phyloP scores from a whole-genome alignment of 2,113 vertebrate species.

The Isichthys henryi region DNA sequence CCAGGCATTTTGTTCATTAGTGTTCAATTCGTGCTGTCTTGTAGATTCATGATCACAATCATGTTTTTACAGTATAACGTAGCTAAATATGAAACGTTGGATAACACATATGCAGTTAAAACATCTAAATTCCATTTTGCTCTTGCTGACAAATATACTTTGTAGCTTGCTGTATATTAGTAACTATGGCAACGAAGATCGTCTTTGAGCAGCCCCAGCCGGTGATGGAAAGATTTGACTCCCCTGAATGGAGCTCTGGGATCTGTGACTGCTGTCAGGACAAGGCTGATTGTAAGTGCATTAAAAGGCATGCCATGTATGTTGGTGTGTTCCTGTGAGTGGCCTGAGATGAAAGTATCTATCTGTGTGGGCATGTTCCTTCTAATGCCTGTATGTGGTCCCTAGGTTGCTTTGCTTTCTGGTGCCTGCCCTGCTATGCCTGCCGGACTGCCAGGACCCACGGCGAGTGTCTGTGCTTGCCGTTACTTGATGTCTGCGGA shows the following conservation, averaged over 20 bases:
- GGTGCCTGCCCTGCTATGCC: conserved; percentile 56
- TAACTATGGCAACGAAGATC: conserved; percentile 13
- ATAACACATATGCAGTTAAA: not conserved
- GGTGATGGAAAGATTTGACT: not conserved
- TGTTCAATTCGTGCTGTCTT: not conserved
- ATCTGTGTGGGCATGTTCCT: not conserved
- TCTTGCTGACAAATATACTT: not conserved
- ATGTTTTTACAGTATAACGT: not conserved
- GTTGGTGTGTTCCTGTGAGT: not conserved
- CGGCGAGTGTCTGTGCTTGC: conserved; percentile 59
- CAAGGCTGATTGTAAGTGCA: conserved; percentile 11
- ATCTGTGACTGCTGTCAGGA: conserved; percentile 21
- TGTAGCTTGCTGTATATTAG: not conserved
- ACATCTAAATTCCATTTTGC: not conserved
- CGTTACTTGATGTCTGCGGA: conserved; percentile 50
- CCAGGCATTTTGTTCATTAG: not conserved
- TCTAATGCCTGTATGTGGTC: not conserved
- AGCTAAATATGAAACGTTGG: not conserved
- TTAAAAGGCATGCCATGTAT: not conserved
- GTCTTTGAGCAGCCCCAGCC: conserved; percentile 14
- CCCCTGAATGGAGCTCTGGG: conserved; percentile 9
- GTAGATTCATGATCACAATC: not conserved
- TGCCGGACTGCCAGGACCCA: conserved; percentile 45
- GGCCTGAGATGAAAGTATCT: not conserved
- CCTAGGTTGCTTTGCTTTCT: conserved; percentile 54